Percentiles rank a stretch among this genome's conserved stretches.
Conservation (phyloP, 2,888 invertebrate species). For the Temnothorax rugatulus region DNA sequence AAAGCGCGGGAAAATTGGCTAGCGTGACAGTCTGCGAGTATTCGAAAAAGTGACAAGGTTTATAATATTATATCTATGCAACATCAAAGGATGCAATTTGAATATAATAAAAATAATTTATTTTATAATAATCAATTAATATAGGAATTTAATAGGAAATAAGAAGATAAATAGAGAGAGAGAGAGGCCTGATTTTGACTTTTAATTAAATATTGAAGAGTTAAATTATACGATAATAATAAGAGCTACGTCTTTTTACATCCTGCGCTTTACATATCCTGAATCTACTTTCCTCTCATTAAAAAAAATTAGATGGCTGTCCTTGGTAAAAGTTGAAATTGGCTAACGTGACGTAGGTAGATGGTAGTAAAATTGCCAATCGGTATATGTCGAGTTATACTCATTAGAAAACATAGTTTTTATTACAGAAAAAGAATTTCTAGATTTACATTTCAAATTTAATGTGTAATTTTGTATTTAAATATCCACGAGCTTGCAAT, state of each 20-base stretch:
- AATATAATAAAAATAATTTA: not conserved
- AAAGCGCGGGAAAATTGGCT: not conserved
- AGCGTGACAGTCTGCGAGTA: not conserved
- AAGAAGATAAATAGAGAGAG: not conserved
- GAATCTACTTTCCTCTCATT: not conserved
- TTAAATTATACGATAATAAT: not conserved
- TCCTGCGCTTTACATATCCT: not conserved
- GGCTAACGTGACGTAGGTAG: slow-evolving; percentile 51
- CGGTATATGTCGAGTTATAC: not conserved
- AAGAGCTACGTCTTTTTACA: not conserved
- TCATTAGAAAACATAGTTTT: not conserved
- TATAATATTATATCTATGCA: not conserved
- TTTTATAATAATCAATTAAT: not conserved
- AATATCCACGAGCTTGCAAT: not conserved
- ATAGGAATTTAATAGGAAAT: not conserved
- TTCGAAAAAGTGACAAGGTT: not conserved
- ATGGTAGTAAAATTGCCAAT: not conserved
- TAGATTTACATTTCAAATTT: not conserved
- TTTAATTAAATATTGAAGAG: not conserved
- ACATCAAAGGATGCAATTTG: not conserved
- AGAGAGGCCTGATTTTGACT: not conserved
- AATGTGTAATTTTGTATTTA: not conserved
- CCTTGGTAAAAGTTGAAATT: slow-evolving; percentile 67
- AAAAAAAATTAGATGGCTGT: slow-evolving; percentile 5
- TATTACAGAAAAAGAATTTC: not conserved